phyloP scores from a whole-genome alignment of 2,113 vertebrate genomes.

The Crypturellus undulatus region DNA sequence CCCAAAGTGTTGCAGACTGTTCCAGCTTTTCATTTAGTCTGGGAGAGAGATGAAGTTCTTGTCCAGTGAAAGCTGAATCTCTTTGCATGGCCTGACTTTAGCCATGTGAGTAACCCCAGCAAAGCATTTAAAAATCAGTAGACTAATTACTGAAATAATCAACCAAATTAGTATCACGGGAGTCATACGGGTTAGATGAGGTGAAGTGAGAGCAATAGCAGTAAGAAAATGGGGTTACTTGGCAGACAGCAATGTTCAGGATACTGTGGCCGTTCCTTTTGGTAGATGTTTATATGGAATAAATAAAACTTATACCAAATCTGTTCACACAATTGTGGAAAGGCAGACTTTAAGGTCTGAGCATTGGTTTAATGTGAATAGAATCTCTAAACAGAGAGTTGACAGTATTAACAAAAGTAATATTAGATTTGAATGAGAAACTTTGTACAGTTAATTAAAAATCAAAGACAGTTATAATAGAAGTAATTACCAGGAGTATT shows the following conservation, averaged over 20 bases:
- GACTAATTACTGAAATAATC: background rate
- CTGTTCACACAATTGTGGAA: background rate
- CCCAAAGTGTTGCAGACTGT: background rate
- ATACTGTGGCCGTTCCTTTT: background rate
- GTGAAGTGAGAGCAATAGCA: background rate
- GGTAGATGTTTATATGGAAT: background rate
- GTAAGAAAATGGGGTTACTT: background rate
- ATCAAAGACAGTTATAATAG: constrained; percentile 57
- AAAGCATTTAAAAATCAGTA: background rate
- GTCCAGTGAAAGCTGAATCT: background rate
- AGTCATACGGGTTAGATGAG: background rate
- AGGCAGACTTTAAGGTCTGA: constrained; percentile 3
- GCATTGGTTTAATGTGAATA: background rate
- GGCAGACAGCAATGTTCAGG: background rate
- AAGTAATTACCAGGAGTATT: constrained; percentile 70
- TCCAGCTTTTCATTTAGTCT: background rate
- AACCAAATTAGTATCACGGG: background rate
- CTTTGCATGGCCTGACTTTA: background rate
- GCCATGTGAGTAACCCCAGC: background rate
- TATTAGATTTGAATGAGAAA: constrained; percentile 46
- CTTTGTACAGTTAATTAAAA: constrained; percentile 68
- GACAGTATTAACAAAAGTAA: constrained; percentile 49
- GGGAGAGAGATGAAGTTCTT: background rate
- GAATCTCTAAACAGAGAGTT: constrained; percentile 52
- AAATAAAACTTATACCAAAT: background rate